Evolutionary conservation across 2,113 vertebrate genomes (phyloP).

Genomic region (Cyprinus carpio): DNA sequence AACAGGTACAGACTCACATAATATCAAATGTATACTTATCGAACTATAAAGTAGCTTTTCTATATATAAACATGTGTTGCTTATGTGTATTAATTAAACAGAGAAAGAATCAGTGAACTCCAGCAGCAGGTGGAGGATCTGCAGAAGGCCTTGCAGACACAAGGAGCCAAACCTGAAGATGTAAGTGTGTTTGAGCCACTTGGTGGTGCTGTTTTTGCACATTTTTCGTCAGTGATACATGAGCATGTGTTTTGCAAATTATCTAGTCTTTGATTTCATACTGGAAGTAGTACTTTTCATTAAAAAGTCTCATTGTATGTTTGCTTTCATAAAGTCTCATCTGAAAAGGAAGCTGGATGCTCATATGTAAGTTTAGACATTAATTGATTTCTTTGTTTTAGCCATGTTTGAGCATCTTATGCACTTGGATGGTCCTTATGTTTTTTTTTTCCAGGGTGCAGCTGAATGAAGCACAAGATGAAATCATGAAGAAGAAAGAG

Average conservation of each 20-base stretch:
- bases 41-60: neutral
- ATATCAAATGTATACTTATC: neutral
- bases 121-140: constrained; percentile 95
- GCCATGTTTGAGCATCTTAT: neutral
- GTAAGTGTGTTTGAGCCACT: constrained; percentile 74
- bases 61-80: neutral
- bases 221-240: neutral
- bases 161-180: constrained; percentile 87
- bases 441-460: constrained; percentile 80
- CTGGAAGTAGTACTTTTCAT: neutral
- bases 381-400: neutral
- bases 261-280: neutral
- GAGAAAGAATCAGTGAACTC: constrained; percentile 82
- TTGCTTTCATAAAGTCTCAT: constrained; percentile 82
- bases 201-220: neutral
- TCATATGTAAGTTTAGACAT: constrained; percentile 87
- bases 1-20: constrained; percentile 71
- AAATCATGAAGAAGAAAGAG: constrained; percentile 96
- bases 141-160: constrained; percentile 90
- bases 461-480: constrained; percentile 92
- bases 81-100: constrained; percentile 73
- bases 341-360: constrained; percentile 92
- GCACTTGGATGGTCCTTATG: neutral
- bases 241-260: neutral
- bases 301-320: neutral